Conservation (phyloP, 2,888 invertebrate genomes). For the Melikaiella ostensackeni region DNA sequence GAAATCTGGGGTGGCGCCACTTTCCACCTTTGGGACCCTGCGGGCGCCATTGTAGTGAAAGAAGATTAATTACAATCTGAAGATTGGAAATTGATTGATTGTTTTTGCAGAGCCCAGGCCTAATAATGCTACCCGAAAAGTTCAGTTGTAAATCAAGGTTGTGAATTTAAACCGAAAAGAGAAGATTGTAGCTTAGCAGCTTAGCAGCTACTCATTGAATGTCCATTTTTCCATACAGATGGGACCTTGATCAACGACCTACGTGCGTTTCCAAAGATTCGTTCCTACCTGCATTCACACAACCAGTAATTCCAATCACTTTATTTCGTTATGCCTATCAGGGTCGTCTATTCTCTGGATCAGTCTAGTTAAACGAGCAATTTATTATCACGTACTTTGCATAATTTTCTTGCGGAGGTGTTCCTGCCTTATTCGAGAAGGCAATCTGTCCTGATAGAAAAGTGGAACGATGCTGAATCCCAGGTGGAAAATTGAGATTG, state of each 20-base stretch:
- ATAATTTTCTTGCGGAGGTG: conserved; percentile 24
- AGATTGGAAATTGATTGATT: neutral
- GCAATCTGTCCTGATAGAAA: neutral
- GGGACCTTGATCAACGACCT: conserved; percentile 35
- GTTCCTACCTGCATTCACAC: neutral
- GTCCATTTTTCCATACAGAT: conserved; percentile 32
- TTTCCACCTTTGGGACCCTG: neutral
- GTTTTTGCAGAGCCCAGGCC: neutral
- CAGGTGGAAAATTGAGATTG: neutral
- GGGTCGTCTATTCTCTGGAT: neutral
- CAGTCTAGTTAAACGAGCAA: conserved; percentile 6
- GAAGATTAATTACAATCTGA: neutral
- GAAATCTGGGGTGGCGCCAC: neutral
- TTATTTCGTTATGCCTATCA: conserved; percentile 17
- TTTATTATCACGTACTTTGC: conserved; percentile 8
- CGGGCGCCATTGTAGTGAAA: neutral
- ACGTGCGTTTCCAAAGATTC: conserved; percentile 35
- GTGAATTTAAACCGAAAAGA: no score
- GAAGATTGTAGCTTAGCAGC: no score
- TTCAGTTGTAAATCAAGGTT: neutral
- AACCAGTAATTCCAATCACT: conserved; percentile 2
- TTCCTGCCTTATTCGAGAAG: neutral
- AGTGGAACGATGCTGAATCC: neutral
- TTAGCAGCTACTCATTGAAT: no score
- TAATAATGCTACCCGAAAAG: neutral